Percentiles rank a stretch among this genome's conserved stretches.
These are phyloP conservation scores for Potorous gilbertii DNA, from an alignment of 2,797 vertebrate genomes.

Conservation along the genomic window DNA sequence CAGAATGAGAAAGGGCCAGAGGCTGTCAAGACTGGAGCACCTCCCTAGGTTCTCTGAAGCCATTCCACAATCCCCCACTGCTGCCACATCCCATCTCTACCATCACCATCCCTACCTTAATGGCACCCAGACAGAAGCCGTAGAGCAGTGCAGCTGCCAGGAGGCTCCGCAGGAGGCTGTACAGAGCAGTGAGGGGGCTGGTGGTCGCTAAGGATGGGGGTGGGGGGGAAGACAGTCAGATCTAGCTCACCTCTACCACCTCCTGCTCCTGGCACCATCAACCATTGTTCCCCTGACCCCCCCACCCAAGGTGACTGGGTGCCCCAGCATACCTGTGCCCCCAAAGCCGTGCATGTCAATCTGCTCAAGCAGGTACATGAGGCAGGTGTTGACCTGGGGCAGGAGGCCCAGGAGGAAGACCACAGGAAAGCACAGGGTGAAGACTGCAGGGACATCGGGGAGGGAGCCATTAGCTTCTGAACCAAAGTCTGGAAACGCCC, in stretches of 20 bases:
- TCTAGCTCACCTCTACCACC: neutral
- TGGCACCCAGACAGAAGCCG: conserved; percentile 93
- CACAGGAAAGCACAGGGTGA: conserved; percentile 92
- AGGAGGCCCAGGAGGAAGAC: conserved; percentile 94
- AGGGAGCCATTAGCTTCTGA: neutral
- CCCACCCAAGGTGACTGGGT: neutral
- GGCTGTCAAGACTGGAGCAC: neutral
- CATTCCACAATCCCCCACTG: neutral
- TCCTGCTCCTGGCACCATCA: neutral
- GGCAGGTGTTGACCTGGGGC: conserved; percentile 95
- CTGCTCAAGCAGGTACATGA: conserved; percentile 96
- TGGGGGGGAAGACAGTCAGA: neutral
- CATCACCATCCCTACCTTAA: conserved; percentile 84
- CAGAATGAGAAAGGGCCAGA: conserved; percentile 1
- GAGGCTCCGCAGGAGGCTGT: conserved; percentile 91
- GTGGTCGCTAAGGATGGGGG: conserved; percentile 87
- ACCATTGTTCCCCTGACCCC: neutral
- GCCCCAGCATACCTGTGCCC: conserved; percentile 88
- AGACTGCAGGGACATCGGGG: conserved; percentile 82
- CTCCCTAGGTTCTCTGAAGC: neutral
- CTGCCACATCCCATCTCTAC: neutral
- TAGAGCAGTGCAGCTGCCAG: conserved; percentile 91
- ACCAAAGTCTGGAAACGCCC: too few relatives aligned
- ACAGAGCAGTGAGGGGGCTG: conserved; percentile 92
- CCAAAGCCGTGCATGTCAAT: conserved; percentile 95